Percentiles rank a stretch among this genome's conserved stretches.
Evolutionary conservation across 2,888 invertebrate species (phyloP).

Genomic region (Cheilosia grossa): DNA sequence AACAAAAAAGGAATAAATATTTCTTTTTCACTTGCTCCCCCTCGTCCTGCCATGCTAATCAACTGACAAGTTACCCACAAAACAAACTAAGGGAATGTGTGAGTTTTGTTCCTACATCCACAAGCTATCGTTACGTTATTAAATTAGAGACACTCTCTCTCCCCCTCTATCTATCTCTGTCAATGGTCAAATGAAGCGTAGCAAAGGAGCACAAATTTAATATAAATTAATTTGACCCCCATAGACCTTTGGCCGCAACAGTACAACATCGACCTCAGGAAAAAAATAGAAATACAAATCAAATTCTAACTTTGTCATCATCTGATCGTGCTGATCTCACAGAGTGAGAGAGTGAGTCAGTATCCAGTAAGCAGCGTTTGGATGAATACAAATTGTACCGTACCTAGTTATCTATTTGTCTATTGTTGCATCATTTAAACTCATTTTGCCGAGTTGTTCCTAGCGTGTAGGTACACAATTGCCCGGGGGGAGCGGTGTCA

Average conservation of each 20-base stretch:
- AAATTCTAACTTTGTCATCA: conserved; percentile 24
- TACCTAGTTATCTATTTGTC: not conserved
- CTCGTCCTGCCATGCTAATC: conserved; percentile 25
- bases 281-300: not conserved
- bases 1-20: conserved; percentile 13
- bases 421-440: conserved; percentile 57
- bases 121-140: conserved; percentile 68
- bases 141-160: conserved; percentile 56
- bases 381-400: not conserved
- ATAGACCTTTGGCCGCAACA: conserved; percentile 58
- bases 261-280: conserved; percentile 28
- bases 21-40: not conserved
- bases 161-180: conserved; percentile 16
- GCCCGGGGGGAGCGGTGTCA: not conserved
- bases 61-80: conserved; percentile 46
- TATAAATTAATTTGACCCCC: conserved; percentile 73
- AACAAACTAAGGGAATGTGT: conserved; percentile 32
- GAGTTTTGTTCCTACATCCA: conserved; percentile 35
- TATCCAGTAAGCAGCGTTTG: too few species aligned
- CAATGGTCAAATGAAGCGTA: conserved; percentile 57
- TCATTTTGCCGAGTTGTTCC: conserved; percentile 45
- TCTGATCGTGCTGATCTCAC: conserved; percentile 45
- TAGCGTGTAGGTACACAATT: conserved; percentile 19
- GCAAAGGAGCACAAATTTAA: conserved; percentile 65
- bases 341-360: not conserved